A percentile compares a stretch with the other conserved stretches of the same genome.
Evolutionary conservation across 92 coral and sea anemone genomes (phyloP).

Genomic region (Metridium senile): DNA sequence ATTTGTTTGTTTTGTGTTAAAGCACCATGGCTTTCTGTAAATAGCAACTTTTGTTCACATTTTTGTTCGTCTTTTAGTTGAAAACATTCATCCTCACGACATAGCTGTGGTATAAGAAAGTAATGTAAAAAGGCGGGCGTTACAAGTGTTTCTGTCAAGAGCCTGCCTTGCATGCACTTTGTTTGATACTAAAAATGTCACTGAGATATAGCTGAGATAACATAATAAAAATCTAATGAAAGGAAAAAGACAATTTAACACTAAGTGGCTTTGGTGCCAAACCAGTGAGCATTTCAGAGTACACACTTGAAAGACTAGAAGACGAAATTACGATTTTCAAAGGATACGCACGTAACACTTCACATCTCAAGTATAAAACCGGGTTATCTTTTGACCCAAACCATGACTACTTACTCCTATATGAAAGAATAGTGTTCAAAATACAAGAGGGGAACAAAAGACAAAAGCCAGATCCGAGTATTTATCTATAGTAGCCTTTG

Average conservation of each 20-base stretch:
- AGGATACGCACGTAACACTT: not conserved
- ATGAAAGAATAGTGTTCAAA: not conserved
- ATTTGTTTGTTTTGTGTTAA: not conserved
- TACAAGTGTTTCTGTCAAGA: conserved; percentile 23
- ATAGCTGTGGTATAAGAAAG: not conserved
- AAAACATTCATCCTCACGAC: not conserved
- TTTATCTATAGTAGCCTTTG: not conserved
- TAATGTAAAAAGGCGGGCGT: conserved; percentile 14
- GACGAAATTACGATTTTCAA: not conserved
- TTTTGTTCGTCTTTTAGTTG: not conserved
- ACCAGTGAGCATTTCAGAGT: not conserved
- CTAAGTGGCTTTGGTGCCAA: not conserved
- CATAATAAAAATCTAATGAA: not conserved
- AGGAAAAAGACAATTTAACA: not conserved
- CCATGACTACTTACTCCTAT: not conserved
- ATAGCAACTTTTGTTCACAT: conserved; percentile 13
- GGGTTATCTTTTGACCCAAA: not conserved
- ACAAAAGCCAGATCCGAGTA: not conserved
- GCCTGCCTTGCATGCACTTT: not conserved
- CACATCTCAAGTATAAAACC: not conserved
- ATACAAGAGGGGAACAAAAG: not conserved
- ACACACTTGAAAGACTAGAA: not conserved
- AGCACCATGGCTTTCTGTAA: conserved; percentile 5
- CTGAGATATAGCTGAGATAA: not conserved
- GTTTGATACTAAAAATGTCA: not conserved